Base-by-base conservation (phyloP, 2,797 vertebrate genomes). In the Babyrousa celebensis region DNA sequence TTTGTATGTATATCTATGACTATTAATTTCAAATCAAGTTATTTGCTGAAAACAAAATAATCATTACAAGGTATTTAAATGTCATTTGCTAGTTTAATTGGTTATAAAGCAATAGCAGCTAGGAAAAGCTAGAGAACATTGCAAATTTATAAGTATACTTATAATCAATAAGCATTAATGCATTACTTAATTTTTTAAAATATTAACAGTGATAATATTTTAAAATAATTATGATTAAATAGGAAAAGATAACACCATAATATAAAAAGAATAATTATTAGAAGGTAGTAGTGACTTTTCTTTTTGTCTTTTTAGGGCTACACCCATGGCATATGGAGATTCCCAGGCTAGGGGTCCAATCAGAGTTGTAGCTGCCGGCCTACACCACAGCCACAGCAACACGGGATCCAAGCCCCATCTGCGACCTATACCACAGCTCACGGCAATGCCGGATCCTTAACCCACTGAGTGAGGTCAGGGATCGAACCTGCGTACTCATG, bases 11-110 rank as follows among this genome's bases (percentile, higher is more conserved):
- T 6, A 87, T 23, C 54, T 29, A 68, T 58, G 27, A 90, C 52
- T 54, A 63, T 68, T 63, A 82, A 32, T 96, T 83, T 58, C 60
- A 93, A 74, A 70, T 70, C 15, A 52, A 1, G 15, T 18, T 89
- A 15, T 40, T 86, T 83, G 40, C 11, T 83, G 75, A 96, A 65
- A 80, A 92, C 2, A 95, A 90, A 90, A 56, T 70, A 83, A 71
- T 58, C 17, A 92, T 12, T 71, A 52, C 20, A 87, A 56, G 14
- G 54, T 60, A 65, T 48, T 63, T 54, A 25, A 36, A 27, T 67
- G 60, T 68, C 21, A 91, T 63, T 75, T 95, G 21, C 65, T 65
- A 79, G n/a, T n/a, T 96, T 83, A 88, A 52, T 27, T 68, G 71
- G 17, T 63, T 56, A 72, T 72, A 87, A 90, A 91, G 63, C 11